phyloP scores from a whole-genome alignment of 2,113 vertebrate genomes.

The Mus musculus region DNA sequence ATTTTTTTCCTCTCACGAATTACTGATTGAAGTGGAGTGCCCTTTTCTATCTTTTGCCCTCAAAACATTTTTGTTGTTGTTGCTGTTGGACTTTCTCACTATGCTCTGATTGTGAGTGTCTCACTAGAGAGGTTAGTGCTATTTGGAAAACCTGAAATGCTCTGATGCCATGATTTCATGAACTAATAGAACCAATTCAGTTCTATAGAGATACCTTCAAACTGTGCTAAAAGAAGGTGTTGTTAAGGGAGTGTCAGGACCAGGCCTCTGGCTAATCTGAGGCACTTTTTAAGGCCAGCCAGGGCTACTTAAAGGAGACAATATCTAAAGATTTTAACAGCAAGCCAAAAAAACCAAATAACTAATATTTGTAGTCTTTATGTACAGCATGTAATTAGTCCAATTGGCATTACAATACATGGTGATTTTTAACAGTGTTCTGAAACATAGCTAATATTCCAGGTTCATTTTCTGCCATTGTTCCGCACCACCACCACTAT shows the following conservation, averaged over 20 bases:
- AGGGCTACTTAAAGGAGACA: not conserved
- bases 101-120: not conserved
- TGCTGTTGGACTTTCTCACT: conserved; percentile 34
- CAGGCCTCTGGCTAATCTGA: not conserved
- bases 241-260: not conserved
- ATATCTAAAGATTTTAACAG: not conserved
- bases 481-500: not conserved
- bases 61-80: not conserved
- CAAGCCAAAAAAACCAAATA: not conserved
- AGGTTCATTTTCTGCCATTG: not conserved
- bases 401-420: not conserved
- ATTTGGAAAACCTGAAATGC: conserved; percentile 30
- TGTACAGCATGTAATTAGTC: not conserved
- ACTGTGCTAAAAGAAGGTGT: not conserved
- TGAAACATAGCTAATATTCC: not conserved
- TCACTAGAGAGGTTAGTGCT: conserved; percentile 30
- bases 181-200: not conserved
- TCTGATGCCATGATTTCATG: not conserved
- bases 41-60: conserved; percentile 32
- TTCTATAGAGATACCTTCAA: conserved; percentile 37
- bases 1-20: not conserved
- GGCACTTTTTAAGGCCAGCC: not conserved
- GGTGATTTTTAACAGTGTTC: not conserved
- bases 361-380: not conserved
- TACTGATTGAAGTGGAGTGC: not conserved